These are phyloP conservation scores for Tokudaia muenninki DNA, from an alignment of 2,797 vertebrate species.

Conservation along the genomic window DNA sequence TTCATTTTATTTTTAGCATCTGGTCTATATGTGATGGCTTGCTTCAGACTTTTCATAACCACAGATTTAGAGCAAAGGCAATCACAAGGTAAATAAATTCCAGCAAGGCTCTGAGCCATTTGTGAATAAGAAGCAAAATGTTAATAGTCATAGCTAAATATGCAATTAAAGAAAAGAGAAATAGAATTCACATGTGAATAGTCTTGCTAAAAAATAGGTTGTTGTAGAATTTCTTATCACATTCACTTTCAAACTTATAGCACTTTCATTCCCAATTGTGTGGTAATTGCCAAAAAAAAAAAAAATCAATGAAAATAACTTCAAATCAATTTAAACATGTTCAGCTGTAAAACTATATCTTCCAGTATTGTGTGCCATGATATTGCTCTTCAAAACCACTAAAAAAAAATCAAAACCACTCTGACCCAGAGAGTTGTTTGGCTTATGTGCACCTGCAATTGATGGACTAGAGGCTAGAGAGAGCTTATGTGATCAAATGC, in stretches of 20 bases:
- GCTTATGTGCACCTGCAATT: slow-evolving; percentile 23
- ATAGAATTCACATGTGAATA: neutral
- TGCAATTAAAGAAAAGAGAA: neutral
- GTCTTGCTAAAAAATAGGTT: slow-evolving; percentile 26
- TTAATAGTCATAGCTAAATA: slow-evolving; percentile 6
- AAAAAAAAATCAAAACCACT: slow-evolving; percentile 45
- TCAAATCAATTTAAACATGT: slow-evolving; percentile 56
- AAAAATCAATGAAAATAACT: slow-evolving; percentile 28
- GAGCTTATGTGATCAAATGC: slow-evolving; percentile 58
- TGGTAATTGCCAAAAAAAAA: neutral
- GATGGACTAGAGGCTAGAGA: neutral
- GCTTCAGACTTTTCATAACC: neutral
- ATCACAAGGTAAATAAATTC: slow-evolving; percentile 6
- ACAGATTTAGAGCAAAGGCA: slow-evolving; percentile 3
- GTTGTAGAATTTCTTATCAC: neutral
- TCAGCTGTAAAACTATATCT: neutral
- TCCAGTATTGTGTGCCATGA: slow-evolving; percentile 6
- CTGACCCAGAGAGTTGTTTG: slow-evolving; percentile 51
- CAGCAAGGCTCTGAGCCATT: neutral
- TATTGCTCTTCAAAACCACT: slow-evolving; percentile 16
- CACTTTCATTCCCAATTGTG: neutral
- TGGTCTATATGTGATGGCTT: neutral
- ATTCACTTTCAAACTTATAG: neutral
- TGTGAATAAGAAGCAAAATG: neutral
- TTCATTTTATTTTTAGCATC: neutral